Percentiles rank a stretch among this genome's conserved stretches.
Evolutionary conservation across 2,113 vertebrate genomes (phyloP).

Genomic region (Scomber colias): DNA sequence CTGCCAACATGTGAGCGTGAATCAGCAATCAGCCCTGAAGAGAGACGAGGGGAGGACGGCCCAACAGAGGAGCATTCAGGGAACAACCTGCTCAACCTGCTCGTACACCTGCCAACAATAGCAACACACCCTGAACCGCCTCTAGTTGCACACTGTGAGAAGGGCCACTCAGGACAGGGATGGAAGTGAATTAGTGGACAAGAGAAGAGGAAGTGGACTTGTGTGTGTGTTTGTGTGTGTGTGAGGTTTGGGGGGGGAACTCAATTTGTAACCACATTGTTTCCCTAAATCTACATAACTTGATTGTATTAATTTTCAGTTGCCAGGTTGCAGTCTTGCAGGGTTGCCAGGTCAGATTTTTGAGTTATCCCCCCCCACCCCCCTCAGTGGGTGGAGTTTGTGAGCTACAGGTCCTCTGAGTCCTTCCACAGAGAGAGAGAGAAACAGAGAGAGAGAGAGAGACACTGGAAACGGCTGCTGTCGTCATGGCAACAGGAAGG

Average conservation of each 20-base stretch:
- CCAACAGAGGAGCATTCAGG: conserved; percentile 57
- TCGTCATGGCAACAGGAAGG: conserved; percentile 69
- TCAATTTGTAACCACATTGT: conserved; percentile 1
- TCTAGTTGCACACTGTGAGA: conserved; percentile 34
- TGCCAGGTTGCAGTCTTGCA: conserved; percentile 39
- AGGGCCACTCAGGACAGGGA: conserved; percentile 26
- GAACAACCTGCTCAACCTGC: conserved; percentile 80
- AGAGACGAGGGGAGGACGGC: conserved; percentile 60
- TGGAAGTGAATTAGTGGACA: neutral
- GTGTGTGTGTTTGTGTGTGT: no score
- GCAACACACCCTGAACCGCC: conserved; percentile 63
- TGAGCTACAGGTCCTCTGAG: conserved; percentile 47
- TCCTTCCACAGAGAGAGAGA: neutral
- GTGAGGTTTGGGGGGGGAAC: neutral
- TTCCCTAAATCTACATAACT: conserved; percentile 11
- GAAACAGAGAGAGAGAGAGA: no score
- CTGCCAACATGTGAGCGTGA: conserved; percentile 67
- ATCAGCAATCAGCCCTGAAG: conserved; percentile 59
- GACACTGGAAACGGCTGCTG: conserved; percentile 40
- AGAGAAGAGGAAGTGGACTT: no score
- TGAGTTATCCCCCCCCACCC: conserved; percentile 32
- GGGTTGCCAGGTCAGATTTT: conserved; percentile 41
- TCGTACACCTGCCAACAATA: conserved; percentile 68
- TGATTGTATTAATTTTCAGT: conserved; percentile 27
- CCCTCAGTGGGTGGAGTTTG: conserved; percentile 61